Evolutionary conservation across 2,888 invertebrate genomes (phyloP).

Genomic region (Schrankia costaestrigalis): DNA sequence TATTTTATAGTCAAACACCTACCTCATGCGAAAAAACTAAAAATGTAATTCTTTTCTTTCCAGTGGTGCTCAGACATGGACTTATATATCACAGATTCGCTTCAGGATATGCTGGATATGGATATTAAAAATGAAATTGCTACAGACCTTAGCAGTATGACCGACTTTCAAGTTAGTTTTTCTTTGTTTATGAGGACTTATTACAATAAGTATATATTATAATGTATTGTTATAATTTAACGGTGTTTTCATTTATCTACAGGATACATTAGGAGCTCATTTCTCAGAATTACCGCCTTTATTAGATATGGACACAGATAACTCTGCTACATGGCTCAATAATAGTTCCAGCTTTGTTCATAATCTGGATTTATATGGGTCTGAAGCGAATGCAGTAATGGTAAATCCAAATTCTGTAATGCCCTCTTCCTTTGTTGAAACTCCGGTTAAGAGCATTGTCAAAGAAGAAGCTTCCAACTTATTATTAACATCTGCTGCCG

Average conservation of each 20-base stretch:
- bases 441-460: constrained; percentile 67
- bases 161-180: constrained; percentile 80
- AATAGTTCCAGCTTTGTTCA: constrained; percentile 84
- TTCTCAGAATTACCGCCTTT: constrained; percentile 83
- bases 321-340: constrained; percentile 81
- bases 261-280: constrained; percentile 82
- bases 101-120: constrained; percentile 94
- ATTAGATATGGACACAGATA: constrained; percentile 84
- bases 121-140: constrained; percentile 94
- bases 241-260: constrained; percentile 35
- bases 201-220: no score
- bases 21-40: background rate
- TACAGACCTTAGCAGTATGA: constrained; percentile 86
- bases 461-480: constrained; percentile 75
- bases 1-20: background rate
- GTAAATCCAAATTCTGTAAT: constrained; percentile 95
- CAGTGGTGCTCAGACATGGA: constrained; percentile 82
- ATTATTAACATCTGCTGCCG: constrained; percentile 66
- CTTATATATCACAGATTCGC: constrained; percentile 85
- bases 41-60: constrained; percentile 27
- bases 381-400: constrained; percentile 88
- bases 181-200: background rate
- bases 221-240: no score
- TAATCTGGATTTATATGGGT: constrained; percentile 84
- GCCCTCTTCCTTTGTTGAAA: constrained; percentile 85